Percentiles rank a stretch among this genome's conserved stretches.
phyloP scores from a whole-genome alignment of 37 sponge, comb jelly and placozoan genomes.

The Aphrocallistes beatrix region DNA sequence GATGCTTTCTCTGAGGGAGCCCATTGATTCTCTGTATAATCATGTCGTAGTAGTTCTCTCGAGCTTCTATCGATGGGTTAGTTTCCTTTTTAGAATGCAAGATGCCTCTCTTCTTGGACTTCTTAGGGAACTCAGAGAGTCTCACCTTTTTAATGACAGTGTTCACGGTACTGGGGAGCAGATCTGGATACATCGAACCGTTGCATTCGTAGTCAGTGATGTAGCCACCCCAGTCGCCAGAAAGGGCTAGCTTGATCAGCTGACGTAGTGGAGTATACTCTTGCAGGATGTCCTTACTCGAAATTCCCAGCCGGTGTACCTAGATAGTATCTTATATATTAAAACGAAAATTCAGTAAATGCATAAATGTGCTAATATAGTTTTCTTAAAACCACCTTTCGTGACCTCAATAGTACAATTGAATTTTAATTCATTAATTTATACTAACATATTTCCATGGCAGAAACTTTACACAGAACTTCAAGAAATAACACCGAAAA shows the following conservation, averaged over 20 bases:
- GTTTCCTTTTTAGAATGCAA: background rate
- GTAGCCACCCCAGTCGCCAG: background rate
- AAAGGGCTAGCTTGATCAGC: slow-evolving; percentile 4
- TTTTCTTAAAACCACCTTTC: too few relatives aligned
- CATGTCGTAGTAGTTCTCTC: slow-evolving; percentile 17
- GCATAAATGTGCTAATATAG: too few relatives aligned
- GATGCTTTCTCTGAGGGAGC: background rate
- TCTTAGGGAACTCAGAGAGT: slow-evolving; percentile 15
- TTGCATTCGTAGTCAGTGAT: background rate
- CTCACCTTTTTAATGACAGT: background rate
- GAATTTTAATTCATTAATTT: too few relatives aligned
- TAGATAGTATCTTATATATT: too few relatives aligned
- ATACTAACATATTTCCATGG: too few relatives aligned
- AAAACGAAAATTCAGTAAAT: too few relatives aligned
- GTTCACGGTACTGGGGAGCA: background rate
- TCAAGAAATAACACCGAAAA: too few relatives aligned
- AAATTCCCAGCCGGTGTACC: background rate
- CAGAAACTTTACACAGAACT: too few relatives aligned
- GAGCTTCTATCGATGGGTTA: background rate
- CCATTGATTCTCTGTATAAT: slow-evolving; percentile 14
- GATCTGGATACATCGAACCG: background rate
- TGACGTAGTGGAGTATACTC: background rate
- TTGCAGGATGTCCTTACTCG: background rate
- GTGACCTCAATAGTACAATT: too few relatives aligned
- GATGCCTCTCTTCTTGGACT: slow-evolving; percentile 3